Percentiles rank a stretch among this genome's conserved stretches.
These are phyloP conservation scores for Lutraria rhynchaena DNA, from an alignment of 1,140 invertebrate species.

Conservation along the genomic window DNA sequence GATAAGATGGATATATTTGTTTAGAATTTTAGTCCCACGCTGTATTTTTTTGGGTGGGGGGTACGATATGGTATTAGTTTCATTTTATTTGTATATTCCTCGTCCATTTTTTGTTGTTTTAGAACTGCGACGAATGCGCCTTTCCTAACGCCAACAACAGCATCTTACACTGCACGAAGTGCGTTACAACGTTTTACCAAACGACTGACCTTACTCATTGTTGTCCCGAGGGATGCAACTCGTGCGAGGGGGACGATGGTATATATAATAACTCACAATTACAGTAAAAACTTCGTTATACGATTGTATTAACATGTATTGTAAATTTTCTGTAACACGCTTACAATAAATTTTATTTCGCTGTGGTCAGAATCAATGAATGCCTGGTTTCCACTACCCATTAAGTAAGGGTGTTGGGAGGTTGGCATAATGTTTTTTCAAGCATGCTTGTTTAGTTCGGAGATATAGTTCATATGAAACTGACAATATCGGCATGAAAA, in stretches of 20 bases:
- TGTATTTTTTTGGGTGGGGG: too few species aligned
- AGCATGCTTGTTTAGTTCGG: too few species aligned
- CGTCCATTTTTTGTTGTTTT: too few species aligned
- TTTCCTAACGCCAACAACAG: not conserved
- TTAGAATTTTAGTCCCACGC: too few species aligned
- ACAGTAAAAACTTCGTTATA: not conserved
- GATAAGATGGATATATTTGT: too few species aligned
- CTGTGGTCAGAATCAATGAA: not conserved
- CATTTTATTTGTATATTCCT: too few species aligned
- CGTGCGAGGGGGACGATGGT: not conserved
- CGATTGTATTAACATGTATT: not conserved
- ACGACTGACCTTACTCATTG: not conserved
- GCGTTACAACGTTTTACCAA: not conserved
- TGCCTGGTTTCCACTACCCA: not conserved
- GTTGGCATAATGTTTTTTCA: not conserved
- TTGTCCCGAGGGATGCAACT: not conserved
- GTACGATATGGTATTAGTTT: too few species aligned
- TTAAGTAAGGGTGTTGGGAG: not conserved
- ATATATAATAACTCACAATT: not conserved
- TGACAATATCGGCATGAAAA: too few species aligned
- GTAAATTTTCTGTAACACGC: not conserved
- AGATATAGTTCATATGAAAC: too few species aligned
- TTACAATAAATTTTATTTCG: not conserved
- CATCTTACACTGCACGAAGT: not conserved
- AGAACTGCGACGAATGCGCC: not conserved